These are phyloP conservation scores for Latheticus oryzae DNA, from an alignment of 2,888 invertebrate genomes.

Conservation along the genomic window DNA sequence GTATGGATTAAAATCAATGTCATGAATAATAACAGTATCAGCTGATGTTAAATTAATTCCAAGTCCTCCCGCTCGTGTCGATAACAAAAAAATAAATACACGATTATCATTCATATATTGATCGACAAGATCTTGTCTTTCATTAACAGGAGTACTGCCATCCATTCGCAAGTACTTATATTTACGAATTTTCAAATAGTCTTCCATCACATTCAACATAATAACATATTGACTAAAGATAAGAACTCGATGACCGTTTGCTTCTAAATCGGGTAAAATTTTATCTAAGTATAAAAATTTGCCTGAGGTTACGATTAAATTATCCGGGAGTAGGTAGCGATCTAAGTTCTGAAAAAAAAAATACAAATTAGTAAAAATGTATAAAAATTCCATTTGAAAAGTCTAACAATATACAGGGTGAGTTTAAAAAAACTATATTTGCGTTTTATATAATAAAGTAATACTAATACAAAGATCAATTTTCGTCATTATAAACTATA, in stretches of 20 bases:
- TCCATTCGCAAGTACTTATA: slow-evolving; percentile 87
- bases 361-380: no score
- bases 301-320: slow-evolving; percentile 83
- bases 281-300: slow-evolving; percentile 86
- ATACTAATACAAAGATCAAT: no score
- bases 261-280: slow-evolving; percentile 79
- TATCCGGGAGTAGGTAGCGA: slow-evolving; percentile 70
- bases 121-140: slow-evolving; percentile 91
- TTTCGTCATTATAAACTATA: no score
- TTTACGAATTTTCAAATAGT: slow-evolving; percentile 80
- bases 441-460: no score
- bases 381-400: no score
- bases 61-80: slow-evolving; percentile 95
- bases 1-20: slow-evolving; percentile 98
- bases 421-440: no score
- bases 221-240: slow-evolving; percentile 98
- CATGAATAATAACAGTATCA: slow-evolving; percentile 95
- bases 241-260: slow-evolving; percentile 83
- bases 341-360: slow-evolving; percentile 28
- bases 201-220: slow-evolving; percentile 92
- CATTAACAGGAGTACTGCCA: slow-evolving; percentile 88
- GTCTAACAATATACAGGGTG: no score
- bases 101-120: slow-evolving; percentile 82
- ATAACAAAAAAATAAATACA: slow-evolving; percentile 91
- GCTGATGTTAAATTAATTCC: slow-evolving; percentile 95